phyloP scores from a whole-genome alignment of 2,888 invertebrate species.

The Poecilus cupreus region DNA sequence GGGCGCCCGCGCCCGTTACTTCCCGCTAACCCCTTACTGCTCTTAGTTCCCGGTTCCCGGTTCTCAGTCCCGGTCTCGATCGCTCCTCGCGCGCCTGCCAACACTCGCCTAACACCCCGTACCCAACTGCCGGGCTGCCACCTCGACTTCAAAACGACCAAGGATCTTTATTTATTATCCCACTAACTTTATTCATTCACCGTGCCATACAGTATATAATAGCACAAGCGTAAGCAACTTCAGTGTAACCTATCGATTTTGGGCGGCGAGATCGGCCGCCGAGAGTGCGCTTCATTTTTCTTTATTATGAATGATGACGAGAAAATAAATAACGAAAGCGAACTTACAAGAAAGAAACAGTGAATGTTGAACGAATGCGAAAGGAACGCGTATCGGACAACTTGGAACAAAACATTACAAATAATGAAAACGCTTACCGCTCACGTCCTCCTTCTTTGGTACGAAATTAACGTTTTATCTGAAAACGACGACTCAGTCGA shows the following conservation, averaged over 20 bases:
- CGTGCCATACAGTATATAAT: conserved; percentile 52
- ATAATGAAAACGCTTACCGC: neutral
- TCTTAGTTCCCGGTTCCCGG: no score
- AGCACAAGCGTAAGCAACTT: conserved; percentile 54
- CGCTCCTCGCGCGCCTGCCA: neutral
- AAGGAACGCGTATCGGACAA: neutral
- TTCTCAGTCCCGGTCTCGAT: no score
- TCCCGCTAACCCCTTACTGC: neutral
- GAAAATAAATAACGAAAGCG: conserved; percentile 36
- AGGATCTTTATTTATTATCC: conserved; percentile 61
- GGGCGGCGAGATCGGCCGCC: conserved; percentile 28
- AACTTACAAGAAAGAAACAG: neutral
- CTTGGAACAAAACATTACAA: neutral
- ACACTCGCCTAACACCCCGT: neutral
- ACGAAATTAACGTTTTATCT: conserved; percentile 15
- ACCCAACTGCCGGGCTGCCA: conserved; percentile 56
- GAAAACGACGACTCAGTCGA: conserved; percentile 10
- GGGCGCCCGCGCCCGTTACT: conserved; percentile 9
- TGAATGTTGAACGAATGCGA: neutral
- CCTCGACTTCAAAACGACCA: conserved; percentile 58
- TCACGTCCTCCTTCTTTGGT: conserved; percentile 4
- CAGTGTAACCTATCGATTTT: conserved; percentile 47
- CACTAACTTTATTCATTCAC: conserved; percentile 60
- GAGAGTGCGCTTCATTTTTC: conserved; percentile 50
- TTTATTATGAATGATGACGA: conserved; percentile 48